Evolutionary conservation across 2,797 vertebrate genomes (phyloP).

Genomic region (Myripristis murdjan): DNA sequence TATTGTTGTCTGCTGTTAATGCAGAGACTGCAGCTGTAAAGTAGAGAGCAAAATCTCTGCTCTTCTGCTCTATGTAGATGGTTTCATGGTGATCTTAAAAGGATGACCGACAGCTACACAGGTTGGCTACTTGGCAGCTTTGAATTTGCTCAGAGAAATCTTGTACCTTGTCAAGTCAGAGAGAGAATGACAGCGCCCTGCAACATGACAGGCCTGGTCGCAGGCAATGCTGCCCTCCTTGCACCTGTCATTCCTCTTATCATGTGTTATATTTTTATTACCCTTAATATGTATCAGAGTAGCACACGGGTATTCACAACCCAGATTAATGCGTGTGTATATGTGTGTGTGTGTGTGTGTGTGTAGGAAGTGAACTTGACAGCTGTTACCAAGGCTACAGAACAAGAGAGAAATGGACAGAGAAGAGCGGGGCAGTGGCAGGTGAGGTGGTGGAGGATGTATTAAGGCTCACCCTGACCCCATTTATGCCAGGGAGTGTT

Average conservation of each 20-base stretch:
- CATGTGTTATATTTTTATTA: conserved; percentile 44
- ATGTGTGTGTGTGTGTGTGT: background rate
- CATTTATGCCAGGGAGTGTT: conserved; percentile 32
- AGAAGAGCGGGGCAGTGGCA: conserved; percentile 19
- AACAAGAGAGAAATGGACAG: conserved; percentile 30
- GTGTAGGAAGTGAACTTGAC: conserved; percentile 38
- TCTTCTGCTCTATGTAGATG: background rate
- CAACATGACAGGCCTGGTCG: conserved; percentile 21
- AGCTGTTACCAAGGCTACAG: conserved; percentile 27
- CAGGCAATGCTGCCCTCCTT: conserved; percentile 7
- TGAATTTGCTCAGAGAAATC: background rate
- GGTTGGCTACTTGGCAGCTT: background rate
- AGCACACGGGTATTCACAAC: conserved; percentile 34
- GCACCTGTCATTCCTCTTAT: conserved; percentile 23
- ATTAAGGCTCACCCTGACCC: background rate
- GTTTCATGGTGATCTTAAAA: background rate
- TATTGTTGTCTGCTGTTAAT: too few species aligned
- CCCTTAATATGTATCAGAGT: conserved; percentile 3
- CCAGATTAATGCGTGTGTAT: background rate
- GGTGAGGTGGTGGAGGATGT: background rate
- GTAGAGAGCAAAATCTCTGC: background rate
- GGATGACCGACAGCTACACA: background rate
- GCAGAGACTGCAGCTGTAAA: too few species aligned
- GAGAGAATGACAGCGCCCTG: conserved; percentile 3
- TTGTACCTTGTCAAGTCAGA: background rate